Evolutionary conservation across 2,888 invertebrate genomes (phyloP), one percentile per base, ranked within the genome.

Genomic region (Lysandra coridon): DNA sequence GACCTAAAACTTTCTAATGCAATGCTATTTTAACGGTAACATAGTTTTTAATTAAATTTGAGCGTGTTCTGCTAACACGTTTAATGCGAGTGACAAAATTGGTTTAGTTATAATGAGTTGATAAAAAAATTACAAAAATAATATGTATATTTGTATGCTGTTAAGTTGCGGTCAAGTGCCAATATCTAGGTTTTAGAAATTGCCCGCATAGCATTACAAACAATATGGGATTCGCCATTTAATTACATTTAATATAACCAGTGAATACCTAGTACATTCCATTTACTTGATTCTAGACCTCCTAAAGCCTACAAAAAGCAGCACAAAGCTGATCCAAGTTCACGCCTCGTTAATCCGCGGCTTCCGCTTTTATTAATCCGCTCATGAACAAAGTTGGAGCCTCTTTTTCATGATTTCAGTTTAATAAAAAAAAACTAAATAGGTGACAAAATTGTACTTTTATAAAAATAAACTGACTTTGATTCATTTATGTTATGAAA

Each of bases 281-380:
- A 37, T 33, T 69, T 37, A 14, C 33, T 69, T 64, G 30, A 64
- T 23, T 64, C 69, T 33, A 5, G 69, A 69, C 33, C 17, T 69
- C 17, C 17, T 69, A 1, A 37, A 69, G 69, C 12, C 69, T 33
- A 17, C 14, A 69, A 37, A 37, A 69, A 69, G 23, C 62, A 30
- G 10, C 64, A 64, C 33, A 37, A 37, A 69, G 69, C 69, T 69
- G 69, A 69, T 69, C 33, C 69, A 10, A 33, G 33, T 37, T 37
- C 69, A 37, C 69, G 17, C 69, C 33, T 69, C 69, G 69, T 17
- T 69, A 69, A 69, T 37, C 69, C 33, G 17, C 33, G 33, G 37
- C 33, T 69, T 69, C 17, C 33, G 69, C 69, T 69, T 69, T 37
- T 69, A 69, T 37, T 69, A 69, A 69, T 69, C 64, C 14, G 30